Conservation (phyloP, 2,797 vertebrate species). For the Dryobates pubescens region DNA sequence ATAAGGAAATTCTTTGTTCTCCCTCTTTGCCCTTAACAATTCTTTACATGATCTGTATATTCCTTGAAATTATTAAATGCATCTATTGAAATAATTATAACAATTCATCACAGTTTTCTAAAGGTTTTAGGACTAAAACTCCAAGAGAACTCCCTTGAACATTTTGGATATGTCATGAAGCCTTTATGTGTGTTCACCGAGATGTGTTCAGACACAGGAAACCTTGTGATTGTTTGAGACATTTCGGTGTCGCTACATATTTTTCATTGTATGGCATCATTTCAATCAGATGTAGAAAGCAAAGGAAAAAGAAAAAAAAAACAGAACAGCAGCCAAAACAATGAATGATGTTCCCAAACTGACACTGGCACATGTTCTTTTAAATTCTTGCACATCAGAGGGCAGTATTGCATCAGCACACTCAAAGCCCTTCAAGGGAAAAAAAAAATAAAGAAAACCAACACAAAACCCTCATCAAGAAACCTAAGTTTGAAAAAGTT, state of each 20-base stretch:
- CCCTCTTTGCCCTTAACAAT: background rate
- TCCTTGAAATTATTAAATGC: background rate
- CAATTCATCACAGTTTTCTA: background rate
- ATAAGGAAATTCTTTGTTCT: background rate
- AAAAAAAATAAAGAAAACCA: background rate
- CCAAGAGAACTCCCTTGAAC: background rate
- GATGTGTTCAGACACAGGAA: background rate
- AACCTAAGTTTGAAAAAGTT: background rate
- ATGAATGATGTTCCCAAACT: background rate
- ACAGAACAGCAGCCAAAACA: background rate
- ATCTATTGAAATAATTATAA: background rate
- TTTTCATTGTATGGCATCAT: background rate
- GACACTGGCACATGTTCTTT: background rate
- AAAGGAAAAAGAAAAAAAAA: background rate
- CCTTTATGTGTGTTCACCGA: background rate
- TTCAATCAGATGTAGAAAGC: background rate
- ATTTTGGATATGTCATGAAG: background rate
- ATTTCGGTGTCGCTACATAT: background rate
- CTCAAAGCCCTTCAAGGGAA: background rate
- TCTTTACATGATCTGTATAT: background rate
- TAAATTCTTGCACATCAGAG: constrained; percentile 12
- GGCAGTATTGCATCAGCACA: constrained; percentile 45
- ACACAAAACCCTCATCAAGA: background rate
- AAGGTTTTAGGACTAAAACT: background rate
- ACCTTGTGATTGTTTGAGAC: background rate